Conservation (phyloP, 2,888 invertebrate species). For the Tipula lateralis region DNA sequence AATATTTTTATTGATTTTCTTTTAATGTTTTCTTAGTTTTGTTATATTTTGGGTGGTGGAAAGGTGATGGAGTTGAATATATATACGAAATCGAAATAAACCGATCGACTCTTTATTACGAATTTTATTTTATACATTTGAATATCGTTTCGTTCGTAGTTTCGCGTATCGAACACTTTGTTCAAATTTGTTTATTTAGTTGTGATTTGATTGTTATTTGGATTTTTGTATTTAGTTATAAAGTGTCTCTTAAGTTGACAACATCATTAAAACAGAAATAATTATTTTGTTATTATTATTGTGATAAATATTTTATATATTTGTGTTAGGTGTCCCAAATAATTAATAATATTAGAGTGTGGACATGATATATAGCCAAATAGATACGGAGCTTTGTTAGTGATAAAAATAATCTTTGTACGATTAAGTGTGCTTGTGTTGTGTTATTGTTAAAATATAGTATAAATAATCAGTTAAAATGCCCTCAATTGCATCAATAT, state of each 20-base stretch:
- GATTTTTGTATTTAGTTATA: not conserved
- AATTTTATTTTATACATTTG: not conserved
- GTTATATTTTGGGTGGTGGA: not conserved
- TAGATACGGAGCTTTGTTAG: not conserved
- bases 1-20: not conserved
- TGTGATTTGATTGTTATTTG: not conserved
- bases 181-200: not conserved
- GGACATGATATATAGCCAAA: not conserved
- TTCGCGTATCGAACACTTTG: not conserved
- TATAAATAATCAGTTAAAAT: not conserved
- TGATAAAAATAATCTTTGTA: not conserved
- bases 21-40: not conserved
- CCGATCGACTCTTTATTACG: not conserved
- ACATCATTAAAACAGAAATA: not conserved
- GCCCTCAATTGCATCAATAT: conserved; percentile 25
- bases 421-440: not conserved
- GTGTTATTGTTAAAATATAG: not conserved
- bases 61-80: not conserved
- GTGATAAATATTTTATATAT: not conserved
- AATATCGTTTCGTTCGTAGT: not conserved
- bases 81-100: not conserved
- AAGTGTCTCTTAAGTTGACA: not conserved
- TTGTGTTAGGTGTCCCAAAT: not conserved
- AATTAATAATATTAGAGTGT: not conserved
- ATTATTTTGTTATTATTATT: not conserved